A percentile compares a stretch with the other conserved stretches of the same genome.
Conservation (phyloP, 2,113 vertebrate genomes). For the Perccottus glenii region DNA sequence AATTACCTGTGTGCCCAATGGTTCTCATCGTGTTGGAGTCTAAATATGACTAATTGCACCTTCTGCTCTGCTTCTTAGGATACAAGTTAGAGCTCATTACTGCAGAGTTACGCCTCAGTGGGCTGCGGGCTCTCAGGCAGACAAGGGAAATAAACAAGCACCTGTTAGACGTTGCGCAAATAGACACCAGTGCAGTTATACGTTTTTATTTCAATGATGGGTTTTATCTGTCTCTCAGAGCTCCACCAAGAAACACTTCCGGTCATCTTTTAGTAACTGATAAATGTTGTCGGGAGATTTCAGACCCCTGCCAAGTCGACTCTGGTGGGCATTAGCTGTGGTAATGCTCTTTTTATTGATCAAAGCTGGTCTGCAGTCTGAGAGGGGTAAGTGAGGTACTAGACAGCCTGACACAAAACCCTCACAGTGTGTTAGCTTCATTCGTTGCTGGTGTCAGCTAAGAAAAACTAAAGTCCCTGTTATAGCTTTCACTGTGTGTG, state of each 20-base stretch:
- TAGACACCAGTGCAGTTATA: constrained; percentile 16
- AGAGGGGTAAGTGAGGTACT: constrained; percentile 11
- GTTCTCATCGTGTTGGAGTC: constrained; percentile 23
- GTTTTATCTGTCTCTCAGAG: constrained; percentile 34
- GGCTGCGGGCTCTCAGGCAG: constrained; percentile 20
- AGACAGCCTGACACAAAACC: constrained; percentile 30
- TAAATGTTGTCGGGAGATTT: constrained; percentile 33
- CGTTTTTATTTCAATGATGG: constrained; percentile 14
- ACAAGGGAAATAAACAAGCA: constrained; percentile 47
- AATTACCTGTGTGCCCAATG: constrained; percentile 30
- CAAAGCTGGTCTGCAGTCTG: constrained; percentile 27
- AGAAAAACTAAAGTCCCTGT: constrained; percentile 38
- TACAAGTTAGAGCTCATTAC: constrained; percentile 70
- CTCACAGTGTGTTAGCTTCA: constrained; percentile 1
- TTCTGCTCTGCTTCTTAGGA: constrained; percentile 61
- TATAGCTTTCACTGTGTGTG: neutral
- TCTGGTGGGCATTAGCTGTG: constrained; percentile 45
- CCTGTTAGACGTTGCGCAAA: neutral
- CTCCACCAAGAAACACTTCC: constrained; percentile 10
- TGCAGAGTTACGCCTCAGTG: constrained; percentile 47
- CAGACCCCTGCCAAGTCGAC: constrained; percentile 38
- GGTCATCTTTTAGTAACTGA: constrained; percentile 26
- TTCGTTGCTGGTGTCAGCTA: constrained; percentile 21
- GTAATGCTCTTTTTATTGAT: constrained; percentile 57
- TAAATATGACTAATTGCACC: constrained; percentile 70